phyloP scores from a whole-genome alignment of 2,797 vertebrate genomes.

The Sebastes steindachneri region DNA sequence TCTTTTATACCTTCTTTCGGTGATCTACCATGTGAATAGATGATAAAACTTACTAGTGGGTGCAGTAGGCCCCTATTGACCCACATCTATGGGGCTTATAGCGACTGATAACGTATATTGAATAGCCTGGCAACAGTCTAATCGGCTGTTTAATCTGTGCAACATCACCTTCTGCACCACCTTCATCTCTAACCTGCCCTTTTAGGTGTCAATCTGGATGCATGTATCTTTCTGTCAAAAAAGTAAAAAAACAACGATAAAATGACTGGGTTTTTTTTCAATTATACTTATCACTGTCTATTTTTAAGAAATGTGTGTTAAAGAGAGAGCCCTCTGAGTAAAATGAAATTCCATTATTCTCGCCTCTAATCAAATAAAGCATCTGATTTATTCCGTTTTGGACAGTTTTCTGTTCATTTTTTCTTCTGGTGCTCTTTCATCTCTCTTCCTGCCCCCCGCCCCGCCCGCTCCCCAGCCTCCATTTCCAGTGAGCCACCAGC shows the following conservation, averaged over 20 bases:
- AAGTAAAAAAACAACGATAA: not conserved
- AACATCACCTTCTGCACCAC: not conserved
- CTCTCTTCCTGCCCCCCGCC: slow-evolving; percentile 18
- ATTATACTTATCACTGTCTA: not conserved
- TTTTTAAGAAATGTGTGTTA: slow-evolving; percentile 17
- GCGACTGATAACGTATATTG: no score
- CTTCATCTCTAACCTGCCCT: not conserved
- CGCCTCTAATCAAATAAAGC: slow-evolving; percentile 55
- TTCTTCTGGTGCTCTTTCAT: slow-evolving; percentile 49
- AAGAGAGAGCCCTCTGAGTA: slow-evolving; percentile 8
- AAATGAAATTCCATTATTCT: slow-evolving; percentile 40
- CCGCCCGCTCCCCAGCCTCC: slow-evolving; percentile 42
- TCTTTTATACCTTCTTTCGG: no score
- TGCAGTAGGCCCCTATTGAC: no score
- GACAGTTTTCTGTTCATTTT: slow-evolving; percentile 14
- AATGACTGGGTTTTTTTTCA: not conserved
- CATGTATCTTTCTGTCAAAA: not conserved
- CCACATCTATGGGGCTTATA: no score
- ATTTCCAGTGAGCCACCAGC: slow-evolving; percentile 73
- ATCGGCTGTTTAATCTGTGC: not conserved
- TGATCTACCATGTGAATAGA: no score
- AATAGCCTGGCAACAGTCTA: no score
- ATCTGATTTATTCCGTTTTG: slow-evolving; percentile 42
- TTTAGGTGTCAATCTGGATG: not conserved
- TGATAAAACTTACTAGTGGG: no score